Evolutionary conservation across 2,888 invertebrate genomes (phyloP), one percentile per base, ranked within the genome.

Genomic region (Metallyticus violacea): DNA sequence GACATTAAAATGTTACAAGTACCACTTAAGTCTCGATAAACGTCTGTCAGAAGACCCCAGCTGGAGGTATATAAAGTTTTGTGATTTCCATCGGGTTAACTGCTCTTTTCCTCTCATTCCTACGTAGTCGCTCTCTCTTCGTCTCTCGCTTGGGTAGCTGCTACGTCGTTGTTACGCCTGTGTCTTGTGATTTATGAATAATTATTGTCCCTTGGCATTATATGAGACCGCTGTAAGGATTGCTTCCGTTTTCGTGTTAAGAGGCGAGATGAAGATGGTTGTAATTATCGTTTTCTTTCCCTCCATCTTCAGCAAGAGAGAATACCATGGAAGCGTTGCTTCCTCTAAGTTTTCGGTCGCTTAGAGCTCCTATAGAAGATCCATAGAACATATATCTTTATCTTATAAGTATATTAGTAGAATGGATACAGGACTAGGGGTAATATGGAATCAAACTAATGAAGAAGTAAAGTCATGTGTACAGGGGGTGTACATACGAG

Each of bases 51-150:
- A 82, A 76, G 82, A 82, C 82, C 62, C 82, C 76, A 82, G 76
- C 22, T 82, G 26, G 83, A 77, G 83, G 83, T 83, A 77, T 83
- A 83, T 83, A 83, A 83, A 83, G 83, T 83, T 82, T 82, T 83
- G 83, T 83, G 83, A 77, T 83, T 77, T 83, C 77, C 77, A 28
- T 83, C 83, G 27, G 83, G 28, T 83, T 83, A 77, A 77, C 77
- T 28, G 77, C 83, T 77, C 77, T 83, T 83, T 83, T 77, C 77
- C 77, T 83, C 77, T 62, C 83, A 40, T 77, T 83, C 83, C 77
- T 22, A 26, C 79, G 26, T 7, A 29, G 25, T 76, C 30, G 15
- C 26, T 30, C 26, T 1, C 25, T 29, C 30, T 78, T 29, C 5
- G 29, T 30, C 30, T 81, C 26, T 76, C 82, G 7, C 76, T 82